phyloP scores from a whole-genome alignment of 2,113 vertebrate species.

The Sus scrofa region T2T-Sscrofa CM000827.6:75797501-75798000 shows the following conservation, averaged over 20 bases:
- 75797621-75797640: not conserved
- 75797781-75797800: not conserved
- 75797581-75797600: not conserved
- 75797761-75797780: not conserved
- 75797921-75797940: not conserved
- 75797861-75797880: not conserved
- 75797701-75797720: not conserved
- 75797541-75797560: not conserved
- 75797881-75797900: not conserved
- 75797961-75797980: not conserved
- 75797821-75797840: not conserved
- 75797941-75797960: not conserved
- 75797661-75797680: not conserved
- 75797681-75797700: not conserved
- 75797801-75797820: not conserved
- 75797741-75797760: not conserved
- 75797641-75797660: not conserved
- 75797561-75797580: not conserved
- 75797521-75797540: not conserved
- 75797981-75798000: not conserved
- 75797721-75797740: not conserved
- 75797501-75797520: not conserved
- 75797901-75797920: not conserved
- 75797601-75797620: not conserved
- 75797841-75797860: not conserved